phyloP scores from a whole-genome alignment of 2,113 vertebrate species.

The Pollimyrus isidori region DNA sequence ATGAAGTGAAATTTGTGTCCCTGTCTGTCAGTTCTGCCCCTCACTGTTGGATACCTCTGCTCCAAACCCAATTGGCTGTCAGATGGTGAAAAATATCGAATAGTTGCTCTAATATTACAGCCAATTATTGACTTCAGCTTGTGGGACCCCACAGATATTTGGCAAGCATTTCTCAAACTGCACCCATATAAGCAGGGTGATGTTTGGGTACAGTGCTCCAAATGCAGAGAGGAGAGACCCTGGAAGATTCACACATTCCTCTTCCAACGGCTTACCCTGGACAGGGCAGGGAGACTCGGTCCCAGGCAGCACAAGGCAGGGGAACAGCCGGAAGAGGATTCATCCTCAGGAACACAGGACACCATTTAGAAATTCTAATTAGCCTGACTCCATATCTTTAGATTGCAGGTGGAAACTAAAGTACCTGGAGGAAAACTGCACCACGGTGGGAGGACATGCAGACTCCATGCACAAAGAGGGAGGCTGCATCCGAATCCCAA shows the following conservation, averaged over 20 bases:
- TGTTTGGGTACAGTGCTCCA: background rate
- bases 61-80: background rate
- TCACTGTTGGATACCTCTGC: background rate
- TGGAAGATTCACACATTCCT: background rate
- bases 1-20: background rate
- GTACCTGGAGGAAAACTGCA: background rate
- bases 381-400: background rate
- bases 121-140: background rate
- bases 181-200: background rate
- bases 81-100: background rate
- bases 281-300: background rate
- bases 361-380: background rate
- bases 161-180: background rate
- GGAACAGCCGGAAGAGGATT: background rate
- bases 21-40: background rate
- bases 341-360: background rate
- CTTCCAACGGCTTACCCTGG: background rate
- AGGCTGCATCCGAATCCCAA: background rate
- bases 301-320: background rate
- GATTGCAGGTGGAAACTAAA: background rate
- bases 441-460: background rate
- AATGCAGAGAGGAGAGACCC: background rate
- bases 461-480: background rate
- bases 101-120: background rate
- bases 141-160: background rate